These are phyloP conservation scores for Seriola dumerili DNA, from an alignment of 2,113 vertebrate species.

Conservation along the genomic window DNA sequence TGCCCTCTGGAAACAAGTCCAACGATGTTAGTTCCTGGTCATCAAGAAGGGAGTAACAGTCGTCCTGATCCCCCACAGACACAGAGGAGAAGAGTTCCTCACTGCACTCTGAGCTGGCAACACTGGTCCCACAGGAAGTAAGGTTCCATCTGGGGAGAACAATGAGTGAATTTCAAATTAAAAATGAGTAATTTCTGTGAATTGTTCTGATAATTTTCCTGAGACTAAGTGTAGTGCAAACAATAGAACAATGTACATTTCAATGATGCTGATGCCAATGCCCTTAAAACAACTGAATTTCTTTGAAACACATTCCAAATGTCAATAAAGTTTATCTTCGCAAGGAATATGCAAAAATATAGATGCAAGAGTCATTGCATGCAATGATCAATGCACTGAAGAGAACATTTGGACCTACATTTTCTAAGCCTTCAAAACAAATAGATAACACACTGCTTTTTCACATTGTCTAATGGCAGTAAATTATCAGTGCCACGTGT, in stretches of 20 bases:
- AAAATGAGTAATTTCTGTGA: background rate
- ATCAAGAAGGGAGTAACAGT: conserved; percentile 96
- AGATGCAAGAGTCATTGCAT: background rate
- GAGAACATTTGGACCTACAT: background rate
- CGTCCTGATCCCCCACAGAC: conserved; percentile 97
- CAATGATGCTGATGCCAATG: background rate
- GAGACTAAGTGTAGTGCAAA: background rate
- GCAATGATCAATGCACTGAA: background rate
- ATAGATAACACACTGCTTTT: background rate
- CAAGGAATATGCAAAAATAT: background rate
- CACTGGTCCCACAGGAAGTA: conserved; percentile 96
- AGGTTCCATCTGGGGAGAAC: conserved; percentile 91
- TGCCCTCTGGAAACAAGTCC: conserved; percentile 97
- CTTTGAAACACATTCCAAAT: background rate
- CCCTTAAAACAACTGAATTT: background rate
- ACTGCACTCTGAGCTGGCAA: conserved; percentile 98
- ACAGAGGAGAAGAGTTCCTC: conserved; percentile 98
- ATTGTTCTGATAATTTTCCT: background rate
- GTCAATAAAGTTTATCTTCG: background rate
- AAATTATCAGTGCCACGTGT: background rate
- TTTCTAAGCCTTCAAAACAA: background rate
- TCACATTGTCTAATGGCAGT: background rate
- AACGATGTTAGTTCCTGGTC: conserved; percentile 98
- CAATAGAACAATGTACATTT: background rate
- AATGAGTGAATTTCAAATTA: background rate